Conservation (phyloP, 2,113 vertebrate species). For the Mustela nigripes region DNA sequence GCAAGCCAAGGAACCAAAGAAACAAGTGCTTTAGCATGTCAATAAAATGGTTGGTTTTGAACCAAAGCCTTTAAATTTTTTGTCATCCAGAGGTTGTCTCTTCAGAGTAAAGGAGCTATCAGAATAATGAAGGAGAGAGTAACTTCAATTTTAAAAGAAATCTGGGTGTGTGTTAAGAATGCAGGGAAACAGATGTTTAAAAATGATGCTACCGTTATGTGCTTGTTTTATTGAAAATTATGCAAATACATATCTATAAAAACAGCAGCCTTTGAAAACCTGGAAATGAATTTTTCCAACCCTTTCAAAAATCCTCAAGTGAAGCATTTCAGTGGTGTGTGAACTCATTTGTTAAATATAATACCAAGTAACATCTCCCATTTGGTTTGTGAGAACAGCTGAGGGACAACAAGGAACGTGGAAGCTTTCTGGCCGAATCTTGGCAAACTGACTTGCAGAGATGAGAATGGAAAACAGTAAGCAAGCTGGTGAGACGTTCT, state of each 20-base stretch:
- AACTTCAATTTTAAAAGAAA: conserved; percentile 45
- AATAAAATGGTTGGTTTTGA: conserved; percentile 6
- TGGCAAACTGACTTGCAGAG: neutral
- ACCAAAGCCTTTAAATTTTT: conserved; percentile 35
- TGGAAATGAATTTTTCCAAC: conserved; percentile 58
- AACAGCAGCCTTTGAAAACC: conserved; percentile 57
- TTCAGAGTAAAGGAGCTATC: conserved; percentile 37
- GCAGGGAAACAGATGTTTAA: conserved; percentile 65
- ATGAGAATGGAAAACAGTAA: neutral
- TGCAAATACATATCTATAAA: conserved; percentile 72
- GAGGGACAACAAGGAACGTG: conserved; percentile 7
- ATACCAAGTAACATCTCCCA: conserved; percentile 40
- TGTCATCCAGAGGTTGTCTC: neutral
- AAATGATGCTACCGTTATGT: neutral
- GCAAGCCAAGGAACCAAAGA: neutral
- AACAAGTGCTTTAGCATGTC: neutral
- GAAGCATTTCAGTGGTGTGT: conserved; percentile 8
- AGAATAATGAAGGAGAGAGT: conserved; percentile 43
- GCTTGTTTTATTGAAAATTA: conserved; percentile 75
- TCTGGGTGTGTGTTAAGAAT: conserved; percentile 8
- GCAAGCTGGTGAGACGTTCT: neutral
- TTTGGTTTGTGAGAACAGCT: conserved; percentile 46
- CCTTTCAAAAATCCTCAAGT: conserved; percentile 49
- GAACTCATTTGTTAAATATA: conserved; percentile 52
- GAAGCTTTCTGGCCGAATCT: conserved; percentile 3